Percentiles rank a stretch among this genome's conserved stretches.
phyloP scores from a whole-genome alignment of 92 coral and sea anemone genomes.

The Epizoanthus illoricatus region DNA sequence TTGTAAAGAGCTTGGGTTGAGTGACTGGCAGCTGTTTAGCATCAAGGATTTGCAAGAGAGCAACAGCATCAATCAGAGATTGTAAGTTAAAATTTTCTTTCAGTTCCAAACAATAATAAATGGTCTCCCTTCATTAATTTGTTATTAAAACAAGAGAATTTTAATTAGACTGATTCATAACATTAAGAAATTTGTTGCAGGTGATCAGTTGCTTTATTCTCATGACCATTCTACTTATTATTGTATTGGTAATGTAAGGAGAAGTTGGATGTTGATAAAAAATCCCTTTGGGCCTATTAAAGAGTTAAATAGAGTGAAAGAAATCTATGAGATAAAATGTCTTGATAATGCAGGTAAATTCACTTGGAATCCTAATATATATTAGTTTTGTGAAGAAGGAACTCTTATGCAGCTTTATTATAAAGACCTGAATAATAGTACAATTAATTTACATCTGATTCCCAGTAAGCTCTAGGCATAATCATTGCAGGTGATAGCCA shows the following conservation, averaged over 20 bases:
- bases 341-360: background rate
- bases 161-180: background rate
- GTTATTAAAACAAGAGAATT: background rate
- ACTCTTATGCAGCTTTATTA: too few species aligned
- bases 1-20: constrained; percentile 70
- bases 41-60: constrained; percentile 58
- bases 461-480: too few species aligned
- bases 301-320: too few species aligned
- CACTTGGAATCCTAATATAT: too few species aligned
- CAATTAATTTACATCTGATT: too few species aligned
- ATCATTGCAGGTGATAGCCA: too few species aligned
- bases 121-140: too few species aligned
- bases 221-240: background rate
- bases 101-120: background rate
- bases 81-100: background rate
- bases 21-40: constrained; percentile 73
- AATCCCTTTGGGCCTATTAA: too few species aligned
- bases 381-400: too few species aligned
- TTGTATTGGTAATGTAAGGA: constrained; percentile 46
- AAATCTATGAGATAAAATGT: background rate
- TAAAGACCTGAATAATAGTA: too few species aligned
- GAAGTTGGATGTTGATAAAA: background rate
- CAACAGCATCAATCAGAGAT: constrained; percentile 50
- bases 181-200: background rate
- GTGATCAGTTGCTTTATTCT: background rate